Conservation (phyloP, 1,140 invertebrate genomes). For the Drosophila virilis region DNA sequence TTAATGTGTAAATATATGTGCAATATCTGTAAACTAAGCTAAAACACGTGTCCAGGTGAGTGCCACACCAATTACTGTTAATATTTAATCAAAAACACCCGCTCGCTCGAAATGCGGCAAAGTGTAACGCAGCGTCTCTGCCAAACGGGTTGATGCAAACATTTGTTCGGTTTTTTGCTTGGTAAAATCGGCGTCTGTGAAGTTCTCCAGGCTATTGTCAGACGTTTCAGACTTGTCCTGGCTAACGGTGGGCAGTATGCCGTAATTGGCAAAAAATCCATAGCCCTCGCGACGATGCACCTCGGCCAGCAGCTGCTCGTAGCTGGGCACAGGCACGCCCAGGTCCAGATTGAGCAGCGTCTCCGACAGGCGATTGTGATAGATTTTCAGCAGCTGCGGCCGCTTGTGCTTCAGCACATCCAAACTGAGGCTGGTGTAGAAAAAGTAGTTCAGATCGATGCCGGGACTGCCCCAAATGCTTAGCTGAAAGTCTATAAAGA, state of each 20-base stretch:
- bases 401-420: conserved; percentile 74
- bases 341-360: conserved; percentile 75
- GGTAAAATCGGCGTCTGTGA: conserved; percentile 67
- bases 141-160: conserved; percentile 57
- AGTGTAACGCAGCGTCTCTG: conserved; percentile 66
- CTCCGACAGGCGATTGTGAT: conserved; percentile 59
- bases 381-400: conserved; percentile 76
- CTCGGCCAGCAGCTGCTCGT: conserved; percentile 75
- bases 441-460: conserved; percentile 81
- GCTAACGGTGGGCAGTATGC: conserved; percentile 69
- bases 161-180: conserved; percentile 66
- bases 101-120: conserved; percentile 68
- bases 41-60: conserved; percentile 27
- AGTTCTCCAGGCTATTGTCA: conserved; percentile 73
- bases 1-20: conserved; percentile 11
- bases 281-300: conserved; percentile 74
- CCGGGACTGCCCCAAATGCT: conserved; percentile 74
- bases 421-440: conserved; percentile 71
- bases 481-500: conserved; percentile 76
- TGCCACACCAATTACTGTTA: neutral
- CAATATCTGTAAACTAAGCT: conserved; percentile 15
- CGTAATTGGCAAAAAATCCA: conserved; percentile 74
- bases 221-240: conserved; percentile 69
- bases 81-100: conserved; percentile 53
- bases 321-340: conserved; percentile 67